Percentiles rank a stretch among this genome's conserved stretches.
These are phyloP conservation scores for Cheiracanthium punctorium DNA, from an alignment of 2,888 invertebrate genomes.

Conservation along the genomic window DNA sequence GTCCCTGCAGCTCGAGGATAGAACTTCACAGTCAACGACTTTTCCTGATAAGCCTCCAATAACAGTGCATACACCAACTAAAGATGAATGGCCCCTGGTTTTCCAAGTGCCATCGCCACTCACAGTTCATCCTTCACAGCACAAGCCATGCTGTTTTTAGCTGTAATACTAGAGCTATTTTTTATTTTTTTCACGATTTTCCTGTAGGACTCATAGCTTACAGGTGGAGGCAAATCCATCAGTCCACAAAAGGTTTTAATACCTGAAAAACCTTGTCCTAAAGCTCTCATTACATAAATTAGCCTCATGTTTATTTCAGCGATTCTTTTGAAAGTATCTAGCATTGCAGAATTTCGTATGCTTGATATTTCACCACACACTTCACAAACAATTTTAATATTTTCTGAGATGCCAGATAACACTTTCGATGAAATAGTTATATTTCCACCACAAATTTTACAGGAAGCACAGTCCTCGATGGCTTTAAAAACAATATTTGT, in stretches of 20 bases:
- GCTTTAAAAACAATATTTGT: slow-evolving; percentile 10
- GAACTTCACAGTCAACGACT: background rate
- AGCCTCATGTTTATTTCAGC: background rate
- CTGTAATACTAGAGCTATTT: background rate
- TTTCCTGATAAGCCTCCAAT: background rate
- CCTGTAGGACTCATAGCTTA: background rate
- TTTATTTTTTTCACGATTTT: background rate
- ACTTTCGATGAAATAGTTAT: background rate
- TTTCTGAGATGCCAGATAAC: no score
- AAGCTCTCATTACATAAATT: background rate
- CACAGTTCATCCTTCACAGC: slow-evolving; percentile 7
- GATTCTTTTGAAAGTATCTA: background rate
- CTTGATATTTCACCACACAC: background rate
- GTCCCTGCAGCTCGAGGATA: background rate
- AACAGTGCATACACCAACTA: background rate
- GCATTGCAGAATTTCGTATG: background rate
- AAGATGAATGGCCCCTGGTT: background rate
- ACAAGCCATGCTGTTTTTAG: background rate
- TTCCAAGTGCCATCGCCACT: slow-evolving; percentile 1
- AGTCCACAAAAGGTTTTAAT: background rate
- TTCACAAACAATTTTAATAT: background rate
- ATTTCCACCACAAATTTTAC: background rate
- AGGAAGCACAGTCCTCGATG: background rate
- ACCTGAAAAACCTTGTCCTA: background rate
- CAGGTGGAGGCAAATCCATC: slow-evolving; percentile 8